Conservation (phyloP, 2,888 invertebrate genomes). For the Drosophila nr. perissopoda region DNA sequence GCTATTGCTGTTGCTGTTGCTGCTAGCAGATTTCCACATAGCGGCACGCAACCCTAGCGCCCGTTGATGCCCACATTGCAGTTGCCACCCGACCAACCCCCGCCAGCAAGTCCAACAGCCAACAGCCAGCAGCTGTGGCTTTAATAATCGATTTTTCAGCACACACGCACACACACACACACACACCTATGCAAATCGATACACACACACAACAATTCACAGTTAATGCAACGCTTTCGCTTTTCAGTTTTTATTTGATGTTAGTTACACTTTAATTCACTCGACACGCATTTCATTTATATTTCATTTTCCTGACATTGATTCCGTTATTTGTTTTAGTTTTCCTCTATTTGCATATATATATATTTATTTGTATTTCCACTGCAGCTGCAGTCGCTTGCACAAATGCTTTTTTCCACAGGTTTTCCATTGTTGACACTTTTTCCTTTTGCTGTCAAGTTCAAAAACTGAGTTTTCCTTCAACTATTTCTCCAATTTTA, state of each 20-base stretch:
- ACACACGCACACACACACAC: slow-evolving; percentile 56
- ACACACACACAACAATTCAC: slow-evolving; percentile 5
- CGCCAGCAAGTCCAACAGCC: slow-evolving; percentile 51
- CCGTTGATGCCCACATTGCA: slow-evolving; percentile 57
- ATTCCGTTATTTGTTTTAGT: slow-evolving; percentile 1
- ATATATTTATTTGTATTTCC: slow-evolving; percentile 1
- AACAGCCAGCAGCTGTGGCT: slow-evolving; percentile 73
- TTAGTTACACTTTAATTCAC: background rate
- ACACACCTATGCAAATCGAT: slow-evolving; percentile 13
- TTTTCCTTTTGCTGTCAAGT: slow-evolving; percentile 19
- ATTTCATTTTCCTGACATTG: background rate
- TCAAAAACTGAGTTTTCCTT: background rate
- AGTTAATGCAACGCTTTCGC: slow-evolving; percentile 56
- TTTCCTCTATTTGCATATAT: background rate
- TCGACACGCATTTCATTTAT: background rate
- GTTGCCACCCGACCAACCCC: slow-evolving; percentile 42
- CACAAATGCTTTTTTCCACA: slow-evolving; percentile 38
- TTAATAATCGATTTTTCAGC: slow-evolving; percentile 79
- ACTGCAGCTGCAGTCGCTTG: slow-evolving; percentile 33
- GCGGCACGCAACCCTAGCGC: slow-evolving; percentile 72
- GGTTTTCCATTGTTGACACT: slow-evolving; percentile 48
- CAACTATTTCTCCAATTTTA: background rate
- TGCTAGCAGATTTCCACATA: slow-evolving; percentile 66
- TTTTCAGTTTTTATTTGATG: slow-evolving; percentile 27
- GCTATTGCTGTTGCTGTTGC: slow-evolving; percentile 11